Percentiles rank a stretch among this genome's conserved stretches.
phyloP scores from a whole-genome alignment of 2,797 vertebrate genomes.

The Neostethus bicornis region DNA sequence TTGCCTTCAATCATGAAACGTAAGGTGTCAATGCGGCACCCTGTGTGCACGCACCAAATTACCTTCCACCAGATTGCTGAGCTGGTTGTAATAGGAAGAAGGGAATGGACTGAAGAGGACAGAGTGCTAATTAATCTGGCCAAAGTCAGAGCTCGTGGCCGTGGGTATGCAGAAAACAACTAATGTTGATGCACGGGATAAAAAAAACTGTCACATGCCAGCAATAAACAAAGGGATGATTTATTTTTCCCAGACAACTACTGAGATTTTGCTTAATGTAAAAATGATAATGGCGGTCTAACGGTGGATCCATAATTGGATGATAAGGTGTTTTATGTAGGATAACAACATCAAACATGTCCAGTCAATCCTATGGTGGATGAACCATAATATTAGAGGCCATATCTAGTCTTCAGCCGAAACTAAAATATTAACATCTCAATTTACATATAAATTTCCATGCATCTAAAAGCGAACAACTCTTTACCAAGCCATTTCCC shows the following conservation, averaged over 20 bases:
- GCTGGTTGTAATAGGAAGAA: slow-evolving; percentile 73
- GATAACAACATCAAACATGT: slow-evolving; percentile 52
- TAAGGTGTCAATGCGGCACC: slow-evolving; percentile 81
- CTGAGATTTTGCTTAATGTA: slow-evolving; percentile 33
- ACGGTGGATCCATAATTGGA: slow-evolving; percentile 40
- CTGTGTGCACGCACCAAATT: slow-evolving; percentile 79
- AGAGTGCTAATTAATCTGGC: slow-evolving; percentile 76
- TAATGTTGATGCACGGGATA: slow-evolving; percentile 49
- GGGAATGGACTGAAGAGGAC: slow-evolving; percentile 61
- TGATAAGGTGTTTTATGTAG: slow-evolving; percentile 44
- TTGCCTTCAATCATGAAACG: slow-evolving; percentile 84
- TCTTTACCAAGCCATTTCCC: slow-evolving; percentile 70
- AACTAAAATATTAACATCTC: slow-evolving; percentile 70
- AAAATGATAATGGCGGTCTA: slow-evolving; percentile 29
- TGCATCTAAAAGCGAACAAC: slow-evolving; percentile 72
- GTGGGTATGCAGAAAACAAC: slow-evolving; percentile 51
- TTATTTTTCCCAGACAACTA: slow-evolving; percentile 18
- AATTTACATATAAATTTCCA: slow-evolving; percentile 79
- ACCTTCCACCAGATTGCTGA: slow-evolving; percentile 78
- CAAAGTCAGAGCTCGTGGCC: slow-evolving; percentile 72
- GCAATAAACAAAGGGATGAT: slow-evolving; percentile 22
- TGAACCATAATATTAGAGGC: slow-evolving; percentile 69
- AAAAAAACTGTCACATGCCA: slow-evolving; percentile 10
- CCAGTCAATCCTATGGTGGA: slow-evolving; percentile 51
- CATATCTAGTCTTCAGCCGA: slow-evolving; percentile 62